Conservation (phyloP, 1,140 invertebrate genomes). For the Neocloeon triangulifer region DNA sequence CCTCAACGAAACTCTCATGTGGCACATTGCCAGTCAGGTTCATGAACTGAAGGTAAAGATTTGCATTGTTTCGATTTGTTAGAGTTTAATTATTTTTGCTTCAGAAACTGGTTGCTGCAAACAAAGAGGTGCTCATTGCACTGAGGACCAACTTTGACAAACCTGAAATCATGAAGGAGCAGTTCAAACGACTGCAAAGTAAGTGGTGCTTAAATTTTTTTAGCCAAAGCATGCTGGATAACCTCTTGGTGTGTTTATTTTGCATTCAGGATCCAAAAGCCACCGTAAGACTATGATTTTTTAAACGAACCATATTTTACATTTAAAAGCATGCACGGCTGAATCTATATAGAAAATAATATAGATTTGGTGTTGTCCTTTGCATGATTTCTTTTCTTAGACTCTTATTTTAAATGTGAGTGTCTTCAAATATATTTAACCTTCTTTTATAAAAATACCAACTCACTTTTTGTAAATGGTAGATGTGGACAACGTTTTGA, state of each 20-base stretch:
- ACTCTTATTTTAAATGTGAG: too few relatives aligned
- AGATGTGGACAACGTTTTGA: conserved; percentile 81
- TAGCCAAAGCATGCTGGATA: conserved; percentile 1
- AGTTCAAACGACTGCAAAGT: conserved; percentile 69
- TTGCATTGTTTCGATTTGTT: not conserved
- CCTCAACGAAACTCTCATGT: conserved; percentile 90
- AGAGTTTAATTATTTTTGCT: conserved; percentile 9
- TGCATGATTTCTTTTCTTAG: conserved; percentile 2
- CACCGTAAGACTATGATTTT: not conserved
- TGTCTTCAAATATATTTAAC: too few relatives aligned
- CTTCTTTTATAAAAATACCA: too few relatives aligned
- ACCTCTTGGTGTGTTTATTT: conserved; percentile 3
- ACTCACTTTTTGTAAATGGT: too few relatives aligned
- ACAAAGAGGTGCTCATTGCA: conserved; percentile 76
- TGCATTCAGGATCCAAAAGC: too few relatives aligned
- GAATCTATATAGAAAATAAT: too few relatives aligned
- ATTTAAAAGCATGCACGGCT: too few relatives aligned
- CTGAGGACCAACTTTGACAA: conserved; percentile 93
- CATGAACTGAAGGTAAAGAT: conserved; percentile 58
- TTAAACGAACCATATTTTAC: not conserved
- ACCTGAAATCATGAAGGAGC: conserved; percentile 93
- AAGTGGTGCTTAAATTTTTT: conserved; percentile 11
- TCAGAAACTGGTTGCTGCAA: conserved; percentile 65
- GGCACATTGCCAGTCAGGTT: conserved; percentile 94
- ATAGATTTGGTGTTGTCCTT: too few relatives aligned